phyloP scores from a whole-genome alignment of 2,113 vertebrate genomes.

The Ochotona curzoniae region DNA sequence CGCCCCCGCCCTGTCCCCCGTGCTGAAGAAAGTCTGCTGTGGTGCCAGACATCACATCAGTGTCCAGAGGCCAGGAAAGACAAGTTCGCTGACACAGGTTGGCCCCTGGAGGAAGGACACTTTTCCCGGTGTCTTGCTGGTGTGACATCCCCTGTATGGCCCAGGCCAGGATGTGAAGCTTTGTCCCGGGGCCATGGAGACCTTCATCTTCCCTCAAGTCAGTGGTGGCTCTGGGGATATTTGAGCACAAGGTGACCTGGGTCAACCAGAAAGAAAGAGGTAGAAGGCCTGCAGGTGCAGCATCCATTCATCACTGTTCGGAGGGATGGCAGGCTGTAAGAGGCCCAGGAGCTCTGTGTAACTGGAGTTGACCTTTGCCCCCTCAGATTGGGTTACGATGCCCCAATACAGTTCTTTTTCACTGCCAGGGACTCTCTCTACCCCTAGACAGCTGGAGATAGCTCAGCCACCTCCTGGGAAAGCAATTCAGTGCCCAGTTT shows the following conservation, averaged over 20 bases:
- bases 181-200: neutral
- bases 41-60: neutral
- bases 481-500: neutral
- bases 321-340: neutral
- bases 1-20: neutral
- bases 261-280: neutral
- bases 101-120: neutral
- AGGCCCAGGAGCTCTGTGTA: fast-evolving
- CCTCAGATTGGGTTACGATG: neutral
- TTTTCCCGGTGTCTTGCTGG: neutral
- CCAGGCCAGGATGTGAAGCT: neutral
- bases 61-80: neutral
- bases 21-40: slow-evolving; percentile 49
- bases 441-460: neutral
- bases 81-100: neutral
- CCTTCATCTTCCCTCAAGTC: neutral
- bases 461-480: neutral
- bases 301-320: neutral
- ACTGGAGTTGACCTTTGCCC: neutral
- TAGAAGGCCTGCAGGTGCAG: neutral
- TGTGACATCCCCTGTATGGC: neutral
- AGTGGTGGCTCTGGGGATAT: neutral
- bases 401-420: neutral
- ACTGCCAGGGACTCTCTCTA: neutral
- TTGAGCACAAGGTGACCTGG: neutral